These are phyloP conservation scores for Xestia rhomboidea DNA, from an alignment of 2,888 invertebrate genomes.

Conservation along the genomic window DNA sequence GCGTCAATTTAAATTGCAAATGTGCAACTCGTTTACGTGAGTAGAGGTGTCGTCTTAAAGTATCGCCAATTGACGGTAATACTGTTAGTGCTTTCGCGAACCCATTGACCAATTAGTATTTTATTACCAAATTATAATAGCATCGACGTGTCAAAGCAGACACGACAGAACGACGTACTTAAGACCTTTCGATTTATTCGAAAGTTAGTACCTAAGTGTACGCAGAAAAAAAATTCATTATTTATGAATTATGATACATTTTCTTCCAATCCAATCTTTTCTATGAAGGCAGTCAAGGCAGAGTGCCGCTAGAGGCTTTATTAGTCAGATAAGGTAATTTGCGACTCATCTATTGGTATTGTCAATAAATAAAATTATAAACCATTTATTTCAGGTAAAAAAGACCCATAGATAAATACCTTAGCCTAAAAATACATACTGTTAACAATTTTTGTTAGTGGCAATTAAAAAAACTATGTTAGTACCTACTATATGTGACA, in stretches of 20 bases:
- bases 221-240: too few species aligned
- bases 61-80: conserved; percentile 57
- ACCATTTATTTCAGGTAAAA: too few species aligned
- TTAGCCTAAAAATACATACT: too few species aligned
- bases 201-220: neutral
- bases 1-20: conserved; percentile 63
- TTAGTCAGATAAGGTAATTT: neutral
- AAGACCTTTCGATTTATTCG: neutral
- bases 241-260: neutral
- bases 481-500: too few species aligned
- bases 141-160: conserved; percentile 31
- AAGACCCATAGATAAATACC: too few species aligned
- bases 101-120: conserved; percentile 43
- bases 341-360: neutral
- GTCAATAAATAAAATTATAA: too few species aligned
- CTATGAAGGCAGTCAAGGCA: neutral
- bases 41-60: conserved; percentile 66
- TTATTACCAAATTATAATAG: conserved; percentile 45
- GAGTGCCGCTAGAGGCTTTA: neutral
- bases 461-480: too few species aligned
- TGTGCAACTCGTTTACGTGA: conserved; percentile 58
- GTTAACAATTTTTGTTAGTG: too few species aligned
- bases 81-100: conserved; percentile 49
- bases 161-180: conserved; percentile 17
- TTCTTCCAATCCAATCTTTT: neutral